Evolutionary conservation across 2,797 vertebrate genomes (phyloP), one percentile per base, ranked within the genome.

Genomic region (Mormyrus proboscirostris): DNA sequence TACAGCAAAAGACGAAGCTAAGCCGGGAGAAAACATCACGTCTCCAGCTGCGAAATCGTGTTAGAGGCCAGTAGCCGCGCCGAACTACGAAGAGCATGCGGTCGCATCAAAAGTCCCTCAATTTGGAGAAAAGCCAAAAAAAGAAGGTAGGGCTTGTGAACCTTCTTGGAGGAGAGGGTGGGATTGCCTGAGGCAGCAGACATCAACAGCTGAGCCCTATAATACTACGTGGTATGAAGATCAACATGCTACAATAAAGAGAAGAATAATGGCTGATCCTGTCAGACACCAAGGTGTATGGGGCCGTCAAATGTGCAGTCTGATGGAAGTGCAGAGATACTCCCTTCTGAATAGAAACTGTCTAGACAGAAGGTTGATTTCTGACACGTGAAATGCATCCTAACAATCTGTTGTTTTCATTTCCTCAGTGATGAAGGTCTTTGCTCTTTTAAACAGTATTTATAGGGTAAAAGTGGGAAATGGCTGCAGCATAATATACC

Each of bases 311-410:
- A 65, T 59, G 16, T 62, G 33, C 29, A 59, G 50, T 44, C 14
- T 57, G 25, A 29, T 53, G 12, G 33, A 53, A 44, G 41, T 8
- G 95, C 79, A 88, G 88, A 92, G 90, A 92, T 90, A 89, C 82
- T 90, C 90, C 88, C 88, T 90, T 91, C 90, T 92, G 83, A 90
- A 92, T 90, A 85, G 65, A 90, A 90, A 90, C 90, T 94, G 96
- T 96, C 95, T 95, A 96, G 95, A 96, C 96, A 94, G 94, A 85
- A 85, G 49, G 95, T 94, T 95, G 94, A 96, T 96, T 96, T 96
- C 95, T 96, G 95, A 96, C 95, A 95, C 94, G 95, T 92, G 94
- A 96, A 96, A 95, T 94, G 93, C 94, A 95, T 94, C 92, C 93
- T 91, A 93, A 95, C 94, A 94, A 50, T 94, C 53, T 92, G 95